Evolutionary conservation across 1,140 invertebrate species (phyloP), one percentile per base, ranked within the genome.

Genomic region (Drosophila murphyi): DNA sequence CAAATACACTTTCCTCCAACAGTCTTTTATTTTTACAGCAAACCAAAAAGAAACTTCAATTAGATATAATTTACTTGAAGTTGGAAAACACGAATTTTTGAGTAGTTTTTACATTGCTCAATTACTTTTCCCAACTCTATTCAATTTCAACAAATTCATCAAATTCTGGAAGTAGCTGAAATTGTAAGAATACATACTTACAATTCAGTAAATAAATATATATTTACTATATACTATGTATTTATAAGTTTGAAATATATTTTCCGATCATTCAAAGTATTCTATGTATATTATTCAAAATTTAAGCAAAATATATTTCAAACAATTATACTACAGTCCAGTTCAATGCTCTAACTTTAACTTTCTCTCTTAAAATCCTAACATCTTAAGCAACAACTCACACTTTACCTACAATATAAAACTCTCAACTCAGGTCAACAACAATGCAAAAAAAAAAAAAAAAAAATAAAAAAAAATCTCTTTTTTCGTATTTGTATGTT

Each of bases 401-500:
- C 63, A 67, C 63, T 45, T 35, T 35, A 56, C 56, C 63, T 52
- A 56, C 47, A 45, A 67, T 80, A 67, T 73, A 83, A 76, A 86
- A 87, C 83, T 88, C 78, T 88, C 76, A 81, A 82, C 78, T 81
- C 64, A 61, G 64, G 64, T 73, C 65, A 78, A 78, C 82, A 74
- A 82, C 57, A 79, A 82, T 54, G 48, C 39, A 62, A 74, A 83
- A 76, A 60, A 60, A 71, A 78, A 75, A 48, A 61, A 57, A 69
- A 41, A 68, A 48, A 43, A 48, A 69, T 72, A 57, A 79, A 78
- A 83, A 83, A 69, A 92, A 92, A 92, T 92, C 90, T 92, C 90
- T 92, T 92, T 92, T 92, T 92, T 92, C 90, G 90, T 92, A 92
- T 92, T 92, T 92, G 90, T 92, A 90, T 91, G 90, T 92, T 92